These are phyloP conservation scores for Halcyon malimbica DNA, from an alignment of 2,113 vertebrate genomes.

Conservation along the genomic window DNA sequence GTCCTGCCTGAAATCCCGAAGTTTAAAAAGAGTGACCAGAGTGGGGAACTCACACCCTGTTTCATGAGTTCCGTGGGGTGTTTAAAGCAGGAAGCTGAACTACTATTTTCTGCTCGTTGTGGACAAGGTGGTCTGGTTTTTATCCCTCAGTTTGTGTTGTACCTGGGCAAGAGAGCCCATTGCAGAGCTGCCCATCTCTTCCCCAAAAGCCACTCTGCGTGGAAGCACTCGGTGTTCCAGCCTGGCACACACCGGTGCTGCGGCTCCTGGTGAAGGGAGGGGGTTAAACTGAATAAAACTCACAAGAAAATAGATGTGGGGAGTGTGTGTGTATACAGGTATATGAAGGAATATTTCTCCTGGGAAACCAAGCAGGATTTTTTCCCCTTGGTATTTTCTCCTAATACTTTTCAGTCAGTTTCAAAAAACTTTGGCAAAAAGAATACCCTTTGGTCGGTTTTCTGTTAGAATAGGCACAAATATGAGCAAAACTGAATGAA, in stretches of 20 bases:
- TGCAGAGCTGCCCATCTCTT: not conserved
- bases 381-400: not conserved
- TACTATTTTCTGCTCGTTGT: fast-evolving
- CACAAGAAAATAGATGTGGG: fast-evolving
- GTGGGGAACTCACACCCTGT: fast-evolving
- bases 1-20: fast-evolving
- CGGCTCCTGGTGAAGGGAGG: not conserved
- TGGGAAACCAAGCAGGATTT: not conserved
- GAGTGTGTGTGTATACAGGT: no score
- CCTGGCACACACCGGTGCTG: fast-evolving
- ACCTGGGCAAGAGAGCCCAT: fast-evolving
- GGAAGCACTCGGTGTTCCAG: not conserved
- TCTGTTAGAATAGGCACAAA: not conserved
- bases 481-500: not conserved
- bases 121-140: not conserved
- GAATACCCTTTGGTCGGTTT: no score
- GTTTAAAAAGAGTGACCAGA: not conserved
- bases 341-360: not conserved
- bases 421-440: not conserved
- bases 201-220: fast-evolving
- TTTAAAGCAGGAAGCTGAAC: not conserved
- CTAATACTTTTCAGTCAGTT: not conserved
- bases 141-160: fast-evolving
- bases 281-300: not conserved
- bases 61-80: fast-evolving